Conservation (phyloP, 2,888 invertebrate genomes). For the Meghimatium bilineatum region DNA sequence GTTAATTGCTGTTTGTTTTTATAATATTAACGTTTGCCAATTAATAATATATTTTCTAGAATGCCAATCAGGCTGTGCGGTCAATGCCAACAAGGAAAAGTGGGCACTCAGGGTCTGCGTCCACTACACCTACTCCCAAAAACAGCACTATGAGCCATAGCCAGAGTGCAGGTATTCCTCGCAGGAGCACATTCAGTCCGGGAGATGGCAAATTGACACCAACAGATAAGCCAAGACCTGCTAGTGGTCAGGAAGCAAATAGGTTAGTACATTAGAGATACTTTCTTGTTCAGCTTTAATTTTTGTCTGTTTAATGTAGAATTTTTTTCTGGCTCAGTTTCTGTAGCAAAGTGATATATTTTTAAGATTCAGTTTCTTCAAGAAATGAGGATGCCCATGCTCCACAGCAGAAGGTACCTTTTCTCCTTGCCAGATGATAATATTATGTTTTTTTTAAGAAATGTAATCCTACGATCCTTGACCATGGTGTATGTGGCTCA, state of each 20-base stretch:
- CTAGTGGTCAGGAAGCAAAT: slow-evolving; percentile 70
- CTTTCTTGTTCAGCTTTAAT: no score
- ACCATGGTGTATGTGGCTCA: no score
- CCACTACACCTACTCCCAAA: slow-evolving; percentile 61
- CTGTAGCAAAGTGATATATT: no score
- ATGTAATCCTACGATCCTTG: no score
- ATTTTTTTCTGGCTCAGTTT: no score
- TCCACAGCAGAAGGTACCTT: no score
- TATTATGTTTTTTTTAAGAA: no score
- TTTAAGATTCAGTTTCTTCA: no score
- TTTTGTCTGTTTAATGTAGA: no score
- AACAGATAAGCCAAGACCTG: slow-evolving; percentile 78
- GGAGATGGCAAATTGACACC: slow-evolving; percentile 79
- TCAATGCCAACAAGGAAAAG: slow-evolving; percentile 67
- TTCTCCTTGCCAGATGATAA: no score
- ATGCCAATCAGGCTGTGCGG: slow-evolving; percentile 58
- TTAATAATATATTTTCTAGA: slow-evolving; percentile 49
- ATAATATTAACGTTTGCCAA: background rate
- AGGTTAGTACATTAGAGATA: slow-evolving; percentile 56
- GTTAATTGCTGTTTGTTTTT: background rate
- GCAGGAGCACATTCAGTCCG: slow-evolving; percentile 86
- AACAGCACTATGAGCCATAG: slow-evolving; percentile 64
- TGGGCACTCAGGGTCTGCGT: slow-evolving; percentile 51
- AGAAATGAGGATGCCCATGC: no score
- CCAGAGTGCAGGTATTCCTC: slow-evolving; percentile 74